Conservation (phyloP, 2,888 invertebrate species). For the Pollenia angustigena region DNA sequence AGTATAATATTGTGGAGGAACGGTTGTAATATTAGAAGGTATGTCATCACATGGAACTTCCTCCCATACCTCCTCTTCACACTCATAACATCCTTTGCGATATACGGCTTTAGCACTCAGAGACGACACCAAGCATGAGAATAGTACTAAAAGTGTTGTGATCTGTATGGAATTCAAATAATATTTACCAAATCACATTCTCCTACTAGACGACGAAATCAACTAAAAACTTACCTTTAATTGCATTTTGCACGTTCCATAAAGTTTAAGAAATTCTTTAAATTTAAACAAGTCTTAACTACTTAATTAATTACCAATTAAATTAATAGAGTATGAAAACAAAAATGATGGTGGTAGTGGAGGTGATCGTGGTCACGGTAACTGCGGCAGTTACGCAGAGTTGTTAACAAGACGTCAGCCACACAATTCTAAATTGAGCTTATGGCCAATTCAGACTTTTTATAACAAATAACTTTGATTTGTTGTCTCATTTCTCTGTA, state of each 20-base stretch:
- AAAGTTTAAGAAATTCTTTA: conserved; percentile 21
- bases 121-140: conserved; percentile 39
- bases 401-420: conserved; percentile 47
- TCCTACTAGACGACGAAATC: background rate
- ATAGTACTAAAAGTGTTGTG: conserved; percentile 13
- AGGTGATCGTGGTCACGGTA: background rate
- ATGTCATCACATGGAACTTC: conserved; percentile 79
- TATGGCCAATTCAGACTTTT: conserved; percentile 51
- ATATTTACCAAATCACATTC: background rate
- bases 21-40: conserved; percentile 68
- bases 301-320: background rate
- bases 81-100: conserved; percentile 78
- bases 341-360: background rate
- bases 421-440: conserved; percentile 46
- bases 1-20: background rate
- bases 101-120: conserved; percentile 66
- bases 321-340: conserved; percentile 6
- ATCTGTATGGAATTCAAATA: conserved; percentile 47
- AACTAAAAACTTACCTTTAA: conserved; percentile 64
- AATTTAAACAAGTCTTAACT: background rate
- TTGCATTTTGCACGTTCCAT: conserved; percentile 72
- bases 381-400: background rate
- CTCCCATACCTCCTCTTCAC: conserved; percentile 81
- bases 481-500: background rate
- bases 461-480: conserved; percentile 47